phyloP scores from a whole-genome alignment of 2,797 vertebrate genomes.

The Stomatorhinus walkeri region DNA sequence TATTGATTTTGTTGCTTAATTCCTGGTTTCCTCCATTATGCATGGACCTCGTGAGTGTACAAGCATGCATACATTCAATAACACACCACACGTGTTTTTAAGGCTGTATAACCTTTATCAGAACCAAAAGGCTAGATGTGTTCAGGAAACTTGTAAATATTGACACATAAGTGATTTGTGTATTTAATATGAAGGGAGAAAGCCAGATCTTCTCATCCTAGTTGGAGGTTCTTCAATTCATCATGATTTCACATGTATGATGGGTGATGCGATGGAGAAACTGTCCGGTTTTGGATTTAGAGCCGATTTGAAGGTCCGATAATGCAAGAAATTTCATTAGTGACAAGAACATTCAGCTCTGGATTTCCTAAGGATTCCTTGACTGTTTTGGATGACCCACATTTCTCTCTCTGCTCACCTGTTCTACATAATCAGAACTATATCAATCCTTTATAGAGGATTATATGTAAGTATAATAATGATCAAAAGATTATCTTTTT shows the following conservation, averaged over 20 bases:
- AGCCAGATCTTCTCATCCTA: neutral
- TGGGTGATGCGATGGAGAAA: conserved; percentile 9
- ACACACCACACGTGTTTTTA: neutral
- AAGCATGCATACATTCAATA: neutral
- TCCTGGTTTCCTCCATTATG: neutral
- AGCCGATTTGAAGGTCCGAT: neutral
- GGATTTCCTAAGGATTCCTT: neutral
- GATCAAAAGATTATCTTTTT: neutral
- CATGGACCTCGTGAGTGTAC: neutral
- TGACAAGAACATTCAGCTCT: neutral
- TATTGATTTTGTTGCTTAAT: neutral
- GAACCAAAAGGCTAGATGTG: neutral
- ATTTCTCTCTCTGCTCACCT: neutral
- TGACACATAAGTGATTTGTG: neutral
- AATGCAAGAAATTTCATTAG: neutral
- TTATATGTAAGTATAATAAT: neutral
- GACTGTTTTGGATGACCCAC: neutral
- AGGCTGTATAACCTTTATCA: neutral
- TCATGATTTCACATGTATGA: neutral
- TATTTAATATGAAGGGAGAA: neutral
- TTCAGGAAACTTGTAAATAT: neutral
- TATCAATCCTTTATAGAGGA: neutral
- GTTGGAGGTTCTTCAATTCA: neutral
- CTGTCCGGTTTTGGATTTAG: neutral
- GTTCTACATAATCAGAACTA: neutral